Evolutionary conservation across 37 sponge, comb jelly and placozoan genomes (phyloP).

Genomic region (Chondrilla cf. caribensis): DNA sequence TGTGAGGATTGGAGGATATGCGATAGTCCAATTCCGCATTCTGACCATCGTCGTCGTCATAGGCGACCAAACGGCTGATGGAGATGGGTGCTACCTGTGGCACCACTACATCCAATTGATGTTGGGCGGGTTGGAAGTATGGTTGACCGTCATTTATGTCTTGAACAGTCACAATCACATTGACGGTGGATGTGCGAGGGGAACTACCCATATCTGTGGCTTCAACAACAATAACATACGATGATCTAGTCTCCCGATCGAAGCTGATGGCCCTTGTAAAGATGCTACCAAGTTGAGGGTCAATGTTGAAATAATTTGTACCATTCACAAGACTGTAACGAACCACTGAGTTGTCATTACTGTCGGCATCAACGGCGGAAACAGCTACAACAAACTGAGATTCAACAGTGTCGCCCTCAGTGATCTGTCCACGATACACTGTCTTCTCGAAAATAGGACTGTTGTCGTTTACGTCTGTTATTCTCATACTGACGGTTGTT

Average conservation of each 20-base stretch:
- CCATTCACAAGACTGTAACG: background rate
- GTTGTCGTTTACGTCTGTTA: slow-evolving; percentile 70
- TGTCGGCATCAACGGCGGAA: background rate
- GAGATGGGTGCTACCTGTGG: background rate
- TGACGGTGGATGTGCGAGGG: background rate
- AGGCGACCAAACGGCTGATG: background rate
- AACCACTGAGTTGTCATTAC: background rate
- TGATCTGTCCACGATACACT: background rate
- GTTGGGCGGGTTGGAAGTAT: background rate
- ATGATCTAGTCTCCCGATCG: background rate
- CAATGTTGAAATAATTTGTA: background rate
- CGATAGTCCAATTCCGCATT: background rate
- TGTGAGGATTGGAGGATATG: background rate
- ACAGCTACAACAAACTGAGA: background rate
- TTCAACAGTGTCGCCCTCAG: background rate
- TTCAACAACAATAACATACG: background rate
- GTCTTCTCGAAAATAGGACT: slow-evolving; percentile 45
- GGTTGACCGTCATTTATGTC: slow-evolving; percentile 6
- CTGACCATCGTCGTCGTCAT: background rate
- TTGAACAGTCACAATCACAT: background rate
- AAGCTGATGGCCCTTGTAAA: background rate
- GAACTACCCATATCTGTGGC: background rate
- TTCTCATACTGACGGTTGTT: slow-evolving; percentile 28
- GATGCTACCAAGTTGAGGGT: background rate
- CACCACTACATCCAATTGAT: slow-evolving; percentile 9